Evolutionary conservation across 2,888 invertebrate genomes (phyloP).

Genomic region (Timema podura): DNA sequence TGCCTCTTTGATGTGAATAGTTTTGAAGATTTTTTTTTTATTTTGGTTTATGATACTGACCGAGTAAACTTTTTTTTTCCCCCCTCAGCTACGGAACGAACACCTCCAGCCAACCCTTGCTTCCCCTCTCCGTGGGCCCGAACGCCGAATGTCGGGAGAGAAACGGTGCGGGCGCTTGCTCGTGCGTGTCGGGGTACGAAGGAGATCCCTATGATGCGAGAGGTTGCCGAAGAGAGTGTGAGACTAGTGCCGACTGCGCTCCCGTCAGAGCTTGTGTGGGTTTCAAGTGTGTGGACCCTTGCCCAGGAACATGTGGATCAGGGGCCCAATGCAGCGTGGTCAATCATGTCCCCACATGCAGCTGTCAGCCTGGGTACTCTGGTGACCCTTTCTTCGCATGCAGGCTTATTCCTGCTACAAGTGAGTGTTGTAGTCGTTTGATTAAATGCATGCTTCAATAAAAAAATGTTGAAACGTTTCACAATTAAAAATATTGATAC

Average conservation of each 20-base stretch:
- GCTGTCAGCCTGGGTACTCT: constrained; percentile 68
- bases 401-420: constrained; percentile 26
- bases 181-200: constrained; percentile 75
- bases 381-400: constrained; percentile 74
- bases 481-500: no score
- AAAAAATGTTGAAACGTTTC: neutral
- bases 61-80: no score
- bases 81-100: constrained; percentile 58
- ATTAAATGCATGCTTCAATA: no score
- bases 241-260: constrained; percentile 72
- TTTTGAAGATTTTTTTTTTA: no score
- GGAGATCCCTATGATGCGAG: constrained; percentile 73
- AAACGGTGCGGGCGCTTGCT: constrained; percentile 54
- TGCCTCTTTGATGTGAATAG: no score
- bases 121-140: constrained; percentile 46
- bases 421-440: no score
- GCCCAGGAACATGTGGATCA: constrained; percentile 76
- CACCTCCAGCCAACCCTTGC: constrained; percentile 56
- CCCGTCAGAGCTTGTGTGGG: constrained; percentile 69
- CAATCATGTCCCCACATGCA: constrained; percentile 74
- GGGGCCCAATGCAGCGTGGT: constrained; percentile 74
- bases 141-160: constrained; percentile 56
- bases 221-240: constrained; percentile 71
- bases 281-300: constrained; percentile 81
- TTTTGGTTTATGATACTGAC: no score